Base-by-base conservation (phyloP, 2,797 vertebrate species). In the Oreortyx pictus region DNA sequence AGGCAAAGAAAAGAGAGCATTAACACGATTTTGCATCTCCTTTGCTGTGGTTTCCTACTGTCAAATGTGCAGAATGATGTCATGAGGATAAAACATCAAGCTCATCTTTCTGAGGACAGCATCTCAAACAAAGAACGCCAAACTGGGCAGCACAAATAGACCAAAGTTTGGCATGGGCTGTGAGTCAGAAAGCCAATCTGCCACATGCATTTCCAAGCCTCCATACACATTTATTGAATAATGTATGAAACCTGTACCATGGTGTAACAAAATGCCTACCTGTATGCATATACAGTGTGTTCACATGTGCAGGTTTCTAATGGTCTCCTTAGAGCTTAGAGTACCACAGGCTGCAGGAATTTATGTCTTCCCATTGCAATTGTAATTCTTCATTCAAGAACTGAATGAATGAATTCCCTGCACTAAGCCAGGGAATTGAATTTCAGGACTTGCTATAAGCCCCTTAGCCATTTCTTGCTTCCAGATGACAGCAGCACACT, bases 141-240 rank as follows among this genome's bases (percentile, higher is more conserved):
- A 79, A 60, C 10, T 27, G 31, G 20, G n/a, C 35, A 75, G n/a
- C 5, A 1, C 62, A 44, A 24, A 41, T n/a, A 65, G 37, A 17
- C n/a, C 2, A 0, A 66, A 88, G 39, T 19, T 27, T 86, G 80
- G 23, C 1, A 0, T 11, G 66, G 60, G 4, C 13, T 23, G 6
- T 10, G 20, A 56, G 31, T 59, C 50, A 54, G 43, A 75, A 50
- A 33, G 29, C 15, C 24, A 60, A 33, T 11, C 17, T 50, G 7
- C 18, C 2, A 0, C 0, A 0, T 27, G 24, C 14, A 7, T 70
- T 54, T 87, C 27, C 37, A 57, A 31, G 65, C 23, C 44, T 29
- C 20, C 6, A 1, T 1, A 6, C 1, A 0, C 7, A 0, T 54
- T 43, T 76, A 77, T 41, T 59, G 3, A 57, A 24, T 13, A 3